phyloP scores from a whole-genome alignment of 2,888 invertebrate genomes.

The Parnassius orleans region DNA sequence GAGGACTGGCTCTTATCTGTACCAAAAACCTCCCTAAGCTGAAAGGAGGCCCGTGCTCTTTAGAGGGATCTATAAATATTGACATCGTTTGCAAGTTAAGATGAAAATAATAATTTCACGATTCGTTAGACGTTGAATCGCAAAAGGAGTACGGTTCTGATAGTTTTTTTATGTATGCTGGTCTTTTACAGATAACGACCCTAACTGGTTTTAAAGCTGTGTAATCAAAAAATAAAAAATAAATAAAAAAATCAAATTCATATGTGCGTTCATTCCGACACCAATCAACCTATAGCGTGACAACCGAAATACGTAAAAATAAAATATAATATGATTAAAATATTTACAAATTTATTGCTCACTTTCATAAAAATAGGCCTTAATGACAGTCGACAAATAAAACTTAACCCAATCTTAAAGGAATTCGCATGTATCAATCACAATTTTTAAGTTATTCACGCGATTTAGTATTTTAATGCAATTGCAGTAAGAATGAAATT shows the following conservation, averaged over 20 bases:
- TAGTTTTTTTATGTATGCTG: no score
- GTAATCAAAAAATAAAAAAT: no score
- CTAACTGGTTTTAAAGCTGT: background rate
- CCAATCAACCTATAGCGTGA: background rate
- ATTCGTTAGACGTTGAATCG: no score
- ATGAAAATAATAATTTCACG: no score
- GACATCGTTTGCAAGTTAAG: no score
- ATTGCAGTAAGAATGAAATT: conserved; percentile 6
- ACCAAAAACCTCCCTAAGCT: no score
- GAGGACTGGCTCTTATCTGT: no score
- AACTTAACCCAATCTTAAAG: background rate
- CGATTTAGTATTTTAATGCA: background rate
- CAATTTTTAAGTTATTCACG: conserved; percentile 5
- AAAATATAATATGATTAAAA: conserved; percentile 13
- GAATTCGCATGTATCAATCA: conserved; percentile 12
- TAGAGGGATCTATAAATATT: no score
- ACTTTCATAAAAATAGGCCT: conserved; percentile 46
- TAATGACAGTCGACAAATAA: conserved; percentile 24
- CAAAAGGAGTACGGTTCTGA: no score
- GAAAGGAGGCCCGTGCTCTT: no score
- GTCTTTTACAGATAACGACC: no score
- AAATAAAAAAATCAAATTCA: conserved; percentile 1
- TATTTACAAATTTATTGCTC: conserved; percentile 57
- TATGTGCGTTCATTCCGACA: conserved; percentile 13
- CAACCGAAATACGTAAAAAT: background rate